phyloP scores from a whole-genome alignment of 2,888 invertebrate species.

The Frankliniella intonsa region DNA sequence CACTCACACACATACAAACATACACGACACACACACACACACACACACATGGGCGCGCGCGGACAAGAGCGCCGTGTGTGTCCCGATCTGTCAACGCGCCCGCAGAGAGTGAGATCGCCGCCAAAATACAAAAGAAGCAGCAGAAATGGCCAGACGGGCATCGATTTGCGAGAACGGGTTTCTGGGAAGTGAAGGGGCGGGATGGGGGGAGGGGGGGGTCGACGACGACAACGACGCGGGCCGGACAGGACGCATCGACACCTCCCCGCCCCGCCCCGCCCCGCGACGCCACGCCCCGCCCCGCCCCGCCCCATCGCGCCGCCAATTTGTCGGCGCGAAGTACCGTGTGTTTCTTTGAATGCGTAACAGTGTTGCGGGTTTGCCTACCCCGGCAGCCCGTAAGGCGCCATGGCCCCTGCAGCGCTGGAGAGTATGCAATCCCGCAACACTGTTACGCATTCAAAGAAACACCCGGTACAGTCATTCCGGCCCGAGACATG shows the following conservation, averaged over 20 bases:
- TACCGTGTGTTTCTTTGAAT: too few species aligned
- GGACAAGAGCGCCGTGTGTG: not conserved
- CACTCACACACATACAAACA: too few species aligned
- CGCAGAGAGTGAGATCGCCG: not conserved
- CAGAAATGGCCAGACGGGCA: not conserved
- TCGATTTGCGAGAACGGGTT: not conserved
- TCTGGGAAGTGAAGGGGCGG: not conserved
- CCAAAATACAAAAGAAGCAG: too few species aligned
- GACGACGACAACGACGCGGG: not conserved
- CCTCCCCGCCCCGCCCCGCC: not conserved
- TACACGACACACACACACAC: too few species aligned
- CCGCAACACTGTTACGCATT: too few species aligned
- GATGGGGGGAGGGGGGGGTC: not conserved
- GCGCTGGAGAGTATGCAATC: too few species aligned
- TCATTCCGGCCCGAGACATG: not conserved
- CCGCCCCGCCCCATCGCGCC: not conserved
- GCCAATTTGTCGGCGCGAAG: slow-evolving; percentile 12
- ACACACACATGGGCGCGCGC: too few species aligned
- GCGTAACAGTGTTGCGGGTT: too few species aligned
- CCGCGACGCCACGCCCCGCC: not conserved
- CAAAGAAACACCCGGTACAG: too few species aligned
- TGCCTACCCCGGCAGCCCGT: too few species aligned
- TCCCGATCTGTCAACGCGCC: not conserved
- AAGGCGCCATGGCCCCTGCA: too few species aligned
- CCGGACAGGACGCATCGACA: not conserved